Base-by-base conservation (phyloP, 2,113 vertebrate species). In the Melanostigma gelatinosum region DNA sequence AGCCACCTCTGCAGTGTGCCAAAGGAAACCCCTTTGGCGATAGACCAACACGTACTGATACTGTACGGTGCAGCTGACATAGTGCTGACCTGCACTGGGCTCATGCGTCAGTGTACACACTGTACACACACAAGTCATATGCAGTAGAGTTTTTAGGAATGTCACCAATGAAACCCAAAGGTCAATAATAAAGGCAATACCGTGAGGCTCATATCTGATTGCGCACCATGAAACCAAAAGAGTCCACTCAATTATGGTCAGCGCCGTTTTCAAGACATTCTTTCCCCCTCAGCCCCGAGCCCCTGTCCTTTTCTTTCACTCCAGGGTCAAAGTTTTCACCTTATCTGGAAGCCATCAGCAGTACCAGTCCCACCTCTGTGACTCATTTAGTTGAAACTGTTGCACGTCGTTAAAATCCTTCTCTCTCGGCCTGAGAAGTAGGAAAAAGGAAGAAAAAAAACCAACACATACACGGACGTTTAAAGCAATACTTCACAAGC, bases 321-420 rank as follows among this genome's bases (percentile, higher is more conserved):
- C 52, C 1, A 61, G 83, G 93, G 93, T 92, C 91, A 93, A 92
- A 93, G 91, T 91, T 85, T 93, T 91, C 91, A 93, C 90, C 91
- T 92, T 94, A 93, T 94, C 93, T 94, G 93, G 92, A 93, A 93
- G 80, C 91, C 92, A 93, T 94, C 93, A 93, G 86, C 81, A 62
- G 73, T 87, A 83, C 92, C 90, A 89, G 89, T 91, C 83, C 91
- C 87, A 88, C 91, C 90, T 91, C 90, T 91, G 88, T 89, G 88
- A 92, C 85, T 91, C 91, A 91, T 90, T 91, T 87, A 87, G 89
- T 72, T 83, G 76, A 88, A 90, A 90, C 84, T 87, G 85, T 89
- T 92, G 85, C 88, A 91, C 62, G n/a, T 86, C 64, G 58, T 91
- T 92, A 92, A 93, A 87, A 77, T 80, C 70, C 15, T 34, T 82